Percentiles rank a stretch among this genome's conserved stretches.
Conservation (phyloP, 2,888 invertebrate genomes). For the Eledona agricola region DNA sequence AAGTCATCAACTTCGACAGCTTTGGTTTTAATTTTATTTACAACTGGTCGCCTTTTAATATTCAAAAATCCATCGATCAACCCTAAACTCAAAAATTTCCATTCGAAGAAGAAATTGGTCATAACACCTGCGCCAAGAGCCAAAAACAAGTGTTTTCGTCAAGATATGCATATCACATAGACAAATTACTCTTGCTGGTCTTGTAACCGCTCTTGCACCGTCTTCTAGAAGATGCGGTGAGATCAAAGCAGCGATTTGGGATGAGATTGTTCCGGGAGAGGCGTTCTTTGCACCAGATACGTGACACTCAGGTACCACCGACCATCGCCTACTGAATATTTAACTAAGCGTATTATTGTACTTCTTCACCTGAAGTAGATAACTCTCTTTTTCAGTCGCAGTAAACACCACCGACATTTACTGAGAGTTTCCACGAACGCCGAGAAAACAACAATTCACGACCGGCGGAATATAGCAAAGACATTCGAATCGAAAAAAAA, state of each 20-base stretch:
- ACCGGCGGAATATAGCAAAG: constrained; percentile 13
- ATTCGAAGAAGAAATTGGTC: no score
- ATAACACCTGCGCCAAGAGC: no score
- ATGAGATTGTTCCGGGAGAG: constrained; percentile 49
- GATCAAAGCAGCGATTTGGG: constrained; percentile 49
- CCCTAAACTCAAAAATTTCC: no score
- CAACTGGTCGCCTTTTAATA: no score
- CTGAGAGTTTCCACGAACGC: constrained; percentile 21
- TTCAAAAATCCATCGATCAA: no score
- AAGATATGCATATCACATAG: constrained; percentile 44
- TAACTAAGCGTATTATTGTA: constrained; percentile 39
- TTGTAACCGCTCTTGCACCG: constrained; percentile 39
- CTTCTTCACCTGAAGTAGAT: constrained; percentile 23
- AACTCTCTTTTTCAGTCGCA: constrained; percentile 13
- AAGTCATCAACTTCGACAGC: constrained; percentile 40
- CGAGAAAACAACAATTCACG: constrained; percentile 9
- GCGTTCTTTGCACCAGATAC: constrained; percentile 53
- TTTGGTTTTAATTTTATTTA: constrained; percentile 40
- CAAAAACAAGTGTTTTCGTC: no score
- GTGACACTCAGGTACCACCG: constrained; percentile 48
- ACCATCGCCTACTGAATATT: constrained; percentile 46
- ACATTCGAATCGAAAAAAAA: constrained; percentile 11
- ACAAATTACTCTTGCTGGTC: constrained; percentile 41
- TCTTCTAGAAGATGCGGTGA: constrained; percentile 40
- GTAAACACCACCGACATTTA: constrained; percentile 10